Evolutionary conservation across 2,797 vertebrate genomes (phyloP).

Genomic region (Centroberyx gerrardi): DNA sequence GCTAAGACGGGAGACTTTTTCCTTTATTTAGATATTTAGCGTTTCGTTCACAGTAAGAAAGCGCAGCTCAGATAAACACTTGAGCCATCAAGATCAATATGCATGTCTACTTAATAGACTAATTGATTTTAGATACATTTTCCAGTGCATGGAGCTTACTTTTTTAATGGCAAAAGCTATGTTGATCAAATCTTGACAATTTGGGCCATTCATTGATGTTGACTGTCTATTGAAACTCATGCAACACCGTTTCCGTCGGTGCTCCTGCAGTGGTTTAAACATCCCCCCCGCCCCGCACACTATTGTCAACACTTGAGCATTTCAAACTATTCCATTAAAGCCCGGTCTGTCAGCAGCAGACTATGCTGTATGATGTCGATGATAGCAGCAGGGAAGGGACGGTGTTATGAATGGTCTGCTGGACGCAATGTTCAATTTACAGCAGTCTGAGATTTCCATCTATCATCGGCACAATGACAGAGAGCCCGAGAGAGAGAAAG

Average conservation of each 20-base stretch:
- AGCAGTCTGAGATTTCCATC: slow-evolving; percentile 77
- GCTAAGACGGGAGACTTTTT: slow-evolving; percentile 35
- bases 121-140: slow-evolving; percentile 6
- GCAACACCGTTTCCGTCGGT: slow-evolving; percentile 15
- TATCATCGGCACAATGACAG: slow-evolving; percentile 64
- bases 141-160: too few relatives aligned
- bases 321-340: slow-evolving; percentile 69
- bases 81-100: slow-evolving; percentile 37
- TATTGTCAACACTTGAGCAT: slow-evolving; percentile 61
- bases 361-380: slow-evolving; percentile 43
- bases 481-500: slow-evolving; percentile 31
- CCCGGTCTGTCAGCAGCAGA: slow-evolving; percentile 40
- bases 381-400: slow-evolving; percentile 59
- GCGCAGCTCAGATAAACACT: slow-evolving; percentile 23
- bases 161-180: too few relatives aligned
- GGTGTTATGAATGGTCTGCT: slow-evolving; percentile 65
- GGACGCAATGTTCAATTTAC: slow-evolving; percentile 79
- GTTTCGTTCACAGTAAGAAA: slow-evolving; percentile 46
- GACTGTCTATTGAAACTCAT: slow-evolving; percentile 12
- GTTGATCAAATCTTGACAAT: slow-evolving; percentile 4
- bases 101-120: background rate
- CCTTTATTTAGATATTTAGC: slow-evolving; percentile 43
- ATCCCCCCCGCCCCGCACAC: background rate
- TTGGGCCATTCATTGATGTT: background rate
- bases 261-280: slow-evolving; percentile 18